phyloP scores from a whole-genome alignment of 2,797 vertebrate genomes.

The Alectoris magna region DNA sequence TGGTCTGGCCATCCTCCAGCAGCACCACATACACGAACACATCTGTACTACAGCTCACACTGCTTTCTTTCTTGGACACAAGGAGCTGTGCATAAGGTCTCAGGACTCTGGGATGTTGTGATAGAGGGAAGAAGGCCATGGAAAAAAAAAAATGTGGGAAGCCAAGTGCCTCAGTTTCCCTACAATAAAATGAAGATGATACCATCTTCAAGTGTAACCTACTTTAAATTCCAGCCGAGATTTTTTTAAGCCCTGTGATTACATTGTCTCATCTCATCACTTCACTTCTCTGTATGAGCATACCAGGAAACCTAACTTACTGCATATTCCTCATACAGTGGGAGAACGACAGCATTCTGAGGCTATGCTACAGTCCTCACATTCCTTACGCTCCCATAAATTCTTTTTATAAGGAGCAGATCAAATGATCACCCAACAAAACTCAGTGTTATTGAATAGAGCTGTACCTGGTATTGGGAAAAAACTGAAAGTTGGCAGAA shows the following conservation, averaged over 20 bases:
- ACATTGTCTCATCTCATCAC: neutral
- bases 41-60: neutral
- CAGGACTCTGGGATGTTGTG: neutral
- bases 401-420: neutral
- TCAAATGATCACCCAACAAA: neutral
- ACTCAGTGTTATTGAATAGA: neutral
- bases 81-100: neutral
- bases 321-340: neutral
- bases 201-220: neutral
- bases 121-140: neutral
- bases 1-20: fast-evolving
- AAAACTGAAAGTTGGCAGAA: neutral
- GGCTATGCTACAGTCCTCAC: neutral
- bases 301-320: neutral
- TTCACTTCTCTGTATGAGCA: neutral
- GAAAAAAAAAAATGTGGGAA: neutral
- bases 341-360: neutral
- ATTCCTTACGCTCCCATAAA: neutral
- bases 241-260: neutral
- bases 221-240: neutral
- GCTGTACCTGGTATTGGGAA: neutral
- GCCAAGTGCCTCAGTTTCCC: neutral
- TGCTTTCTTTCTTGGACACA: neutral
- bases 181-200: neutral
- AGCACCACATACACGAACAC: fast-evolving